Evolutionary conservation across 2,888 invertebrate species (phyloP), one percentile per base, ranked within the genome.

Genomic region (Eupithecia pulchellata): DNA sequence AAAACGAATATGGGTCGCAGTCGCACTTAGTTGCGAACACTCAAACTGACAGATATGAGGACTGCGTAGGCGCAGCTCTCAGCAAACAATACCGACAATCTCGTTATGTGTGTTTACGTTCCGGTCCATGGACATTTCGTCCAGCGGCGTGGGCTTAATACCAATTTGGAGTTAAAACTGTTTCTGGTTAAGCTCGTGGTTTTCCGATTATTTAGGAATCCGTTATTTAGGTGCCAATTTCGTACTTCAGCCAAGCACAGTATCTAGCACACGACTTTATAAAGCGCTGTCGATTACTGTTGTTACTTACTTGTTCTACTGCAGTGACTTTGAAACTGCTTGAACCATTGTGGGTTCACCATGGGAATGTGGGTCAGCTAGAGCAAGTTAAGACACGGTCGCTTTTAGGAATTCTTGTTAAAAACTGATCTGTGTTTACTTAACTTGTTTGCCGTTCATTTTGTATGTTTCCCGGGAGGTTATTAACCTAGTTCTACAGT

Each of bases 121-220:
- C 86, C 86, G 87, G 84, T 87, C 73, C 70, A 81, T 84, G 82
- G 81, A 80, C 80, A 86, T 84, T 82, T 78, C 79, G 82, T 85
- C 79, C 76, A 79, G 82, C 84, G 86, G 82, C 84, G 86, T 86
- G 84, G 84, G 85, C 81, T 84, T 82, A 81, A 83, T 81, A 84
- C 84, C 82, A 84, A 87, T 86, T 87, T 78, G 79, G 80, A 86
- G 78, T 84, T 79, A 77, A 80, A 90, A 88, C 88, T 84, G 88
- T 88, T 86, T 84, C 81, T 81, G 81, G 81, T 84, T 84, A 84
- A 77, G 77, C 80, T 84, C 84, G 84, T 85, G 83, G 84, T 89
- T 92, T 90, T 88, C 85, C 84, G 82, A 90, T 89, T 89, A 90
- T 92, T 92, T 90, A 78, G 79, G 79, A 83, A 77, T 71, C 92